Evolutionary conservation across 1,140 invertebrate genomes (phyloP).

Genomic region (Ostrea denselamellosa): DNA sequence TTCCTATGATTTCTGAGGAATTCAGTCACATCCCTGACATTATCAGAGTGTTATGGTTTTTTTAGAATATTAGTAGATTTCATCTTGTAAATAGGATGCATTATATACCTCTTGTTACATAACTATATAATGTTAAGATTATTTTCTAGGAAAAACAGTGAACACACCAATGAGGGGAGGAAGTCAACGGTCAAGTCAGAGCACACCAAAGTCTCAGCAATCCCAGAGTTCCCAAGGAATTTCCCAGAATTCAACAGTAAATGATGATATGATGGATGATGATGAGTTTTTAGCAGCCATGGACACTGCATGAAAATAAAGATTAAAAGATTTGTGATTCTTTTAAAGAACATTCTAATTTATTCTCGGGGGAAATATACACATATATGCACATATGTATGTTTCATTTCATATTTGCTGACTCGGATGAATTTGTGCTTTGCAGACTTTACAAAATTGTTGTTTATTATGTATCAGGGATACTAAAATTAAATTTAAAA

Average conservation of each 20-base stretch:
- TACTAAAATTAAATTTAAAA: too few species aligned
- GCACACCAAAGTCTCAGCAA: slow-evolving; percentile 50
- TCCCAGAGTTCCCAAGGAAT: slow-evolving; percentile 39
- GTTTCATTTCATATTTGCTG: too few species aligned
- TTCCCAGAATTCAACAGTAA: slow-evolving; percentile 29
- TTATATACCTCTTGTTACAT: too few species aligned
- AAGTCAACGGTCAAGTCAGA: slow-evolving; percentile 49
- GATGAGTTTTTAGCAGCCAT: slow-evolving; percentile 48
- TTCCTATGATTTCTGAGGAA: too few species aligned
- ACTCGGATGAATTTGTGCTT: too few species aligned
- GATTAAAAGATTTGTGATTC: not conserved
- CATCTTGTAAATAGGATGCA: too few species aligned
- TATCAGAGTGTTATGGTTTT: too few species aligned
- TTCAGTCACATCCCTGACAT: too few species aligned
- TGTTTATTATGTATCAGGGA: too few species aligned
- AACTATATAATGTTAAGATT: not conserved
- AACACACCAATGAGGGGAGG: not conserved
- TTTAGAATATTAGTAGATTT: too few species aligned
- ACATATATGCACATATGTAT: not conserved
- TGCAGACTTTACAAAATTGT: not conserved
- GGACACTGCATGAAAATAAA: slow-evolving; percentile 43
- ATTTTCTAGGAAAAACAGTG: not conserved
- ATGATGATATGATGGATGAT: slow-evolving; percentile 64
- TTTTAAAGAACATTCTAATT: not conserved
- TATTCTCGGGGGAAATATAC: not conserved